Conservation (phyloP, 64 coral and sea anemone genomes). For the Dendrophyllia cribrosa region DNA sequence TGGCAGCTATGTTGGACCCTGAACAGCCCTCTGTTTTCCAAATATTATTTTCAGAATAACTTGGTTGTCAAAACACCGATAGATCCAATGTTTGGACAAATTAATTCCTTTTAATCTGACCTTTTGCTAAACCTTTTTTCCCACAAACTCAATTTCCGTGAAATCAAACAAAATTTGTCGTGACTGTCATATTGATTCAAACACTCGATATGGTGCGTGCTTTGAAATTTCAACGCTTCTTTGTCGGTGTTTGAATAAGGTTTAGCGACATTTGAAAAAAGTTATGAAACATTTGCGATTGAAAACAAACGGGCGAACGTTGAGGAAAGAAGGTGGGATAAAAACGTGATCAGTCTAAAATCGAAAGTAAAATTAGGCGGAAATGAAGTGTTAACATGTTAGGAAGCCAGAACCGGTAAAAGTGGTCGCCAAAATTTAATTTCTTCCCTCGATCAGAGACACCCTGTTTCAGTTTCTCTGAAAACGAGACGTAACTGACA, state of each 20-base stretch:
- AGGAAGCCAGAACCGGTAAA: not conserved
- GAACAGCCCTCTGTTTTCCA: too few relatives aligned
- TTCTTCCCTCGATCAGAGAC: not conserved
- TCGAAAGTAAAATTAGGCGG: not conserved
- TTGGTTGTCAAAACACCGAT: not conserved
- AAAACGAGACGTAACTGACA: too few relatives aligned
- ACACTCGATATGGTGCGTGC: not conserved
- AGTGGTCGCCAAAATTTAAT: not conserved
- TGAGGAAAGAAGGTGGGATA: not conserved
- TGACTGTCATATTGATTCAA: too few relatives aligned
- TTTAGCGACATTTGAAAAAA: not conserved
- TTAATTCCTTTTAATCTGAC: too few relatives aligned
- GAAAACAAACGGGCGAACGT: not conserved
- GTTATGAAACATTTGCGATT: slow-evolving; percentile 10
- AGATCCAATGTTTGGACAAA: not conserved
- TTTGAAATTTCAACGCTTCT: not conserved
- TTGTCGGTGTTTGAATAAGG: not conserved
- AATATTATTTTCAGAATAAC: not conserved
- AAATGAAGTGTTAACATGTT: not conserved
- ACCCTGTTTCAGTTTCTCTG: not conserved
- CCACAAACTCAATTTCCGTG: too few relatives aligned
- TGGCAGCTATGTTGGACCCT: too few relatives aligned
- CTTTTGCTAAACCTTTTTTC: too few relatives aligned
- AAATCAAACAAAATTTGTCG: not conserved
- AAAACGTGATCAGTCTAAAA: not conserved